A percentile compares a stretch with the other conserved stretches of the same genome.
These are phyloP conservation scores for Diplosoma virens DNA, from an alignment of 23 tunicate genomes.

Conservation along the genomic window DNA sequence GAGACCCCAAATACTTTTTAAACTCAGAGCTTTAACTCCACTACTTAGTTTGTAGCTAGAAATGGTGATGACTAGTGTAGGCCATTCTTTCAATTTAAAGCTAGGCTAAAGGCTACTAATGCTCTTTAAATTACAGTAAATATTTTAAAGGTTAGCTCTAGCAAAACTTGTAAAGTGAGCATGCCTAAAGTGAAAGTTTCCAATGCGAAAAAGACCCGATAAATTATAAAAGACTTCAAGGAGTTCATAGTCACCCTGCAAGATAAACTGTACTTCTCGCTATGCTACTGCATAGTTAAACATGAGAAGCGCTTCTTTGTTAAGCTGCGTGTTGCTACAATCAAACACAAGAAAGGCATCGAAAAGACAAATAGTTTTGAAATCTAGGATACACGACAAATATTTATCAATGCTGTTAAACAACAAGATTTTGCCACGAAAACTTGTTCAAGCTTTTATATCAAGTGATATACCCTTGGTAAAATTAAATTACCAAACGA, in stretches of 20 bases:
- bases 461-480: slow-evolving; percentile 33
- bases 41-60: background rate
- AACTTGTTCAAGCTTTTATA: slow-evolving; percentile 28
- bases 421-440: background rate
- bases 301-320: slow-evolving; percentile 34
- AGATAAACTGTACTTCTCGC: slow-evolving; percentile 9
- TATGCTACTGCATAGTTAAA: slow-evolving; percentile 24
- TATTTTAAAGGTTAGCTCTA: background rate
- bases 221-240: slow-evolving; percentile 10
- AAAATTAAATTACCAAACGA: slow-evolving; percentile 10
- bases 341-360: slow-evolving; percentile 13
- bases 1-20: background rate
- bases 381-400: slow-evolving; percentile 1
- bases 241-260: slow-evolving; percentile 10
- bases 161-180: background rate
- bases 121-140: background rate
- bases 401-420: background rate
- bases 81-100: background rate
- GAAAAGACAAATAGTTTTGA: background rate
- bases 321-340: slow-evolving; percentile 16
- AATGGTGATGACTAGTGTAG: background rate
- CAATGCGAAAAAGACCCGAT: slow-evolving; percentile 4
- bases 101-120: background rate
- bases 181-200: slow-evolving; percentile 34
- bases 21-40: slow-evolving; percentile 4